phyloP scores from a whole-genome alignment of 1,140 invertebrate genomes.

The Megalonaias nervosa region DNA sequence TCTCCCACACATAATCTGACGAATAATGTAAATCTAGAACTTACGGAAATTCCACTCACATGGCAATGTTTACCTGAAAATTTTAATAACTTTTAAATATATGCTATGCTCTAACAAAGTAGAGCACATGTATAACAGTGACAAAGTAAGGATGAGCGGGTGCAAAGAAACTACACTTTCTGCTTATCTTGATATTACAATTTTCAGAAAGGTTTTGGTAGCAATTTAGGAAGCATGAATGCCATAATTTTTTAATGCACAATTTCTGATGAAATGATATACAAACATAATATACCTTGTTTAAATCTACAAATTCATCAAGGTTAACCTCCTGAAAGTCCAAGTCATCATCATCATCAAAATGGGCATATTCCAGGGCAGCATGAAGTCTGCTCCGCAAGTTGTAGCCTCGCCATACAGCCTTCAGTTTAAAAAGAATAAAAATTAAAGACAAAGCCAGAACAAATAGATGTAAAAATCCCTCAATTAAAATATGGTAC shows the following conservation, averaged over 20 bases:
- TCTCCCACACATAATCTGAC: too few relatives aligned
- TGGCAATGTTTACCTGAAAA: too few relatives aligned
- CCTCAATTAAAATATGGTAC: too few relatives aligned
- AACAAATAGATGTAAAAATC: too few relatives aligned
- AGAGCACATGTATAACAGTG: background rate
- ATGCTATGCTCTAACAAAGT: too few relatives aligned
- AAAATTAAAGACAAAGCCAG: too few relatives aligned
- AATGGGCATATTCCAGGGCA: constrained; percentile 56
- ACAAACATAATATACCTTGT: constrained; percentile 49
- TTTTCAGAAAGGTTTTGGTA: background rate
- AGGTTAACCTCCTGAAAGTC: constrained; percentile 58
- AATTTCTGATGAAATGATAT: background rate
- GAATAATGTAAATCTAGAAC: too few relatives aligned
- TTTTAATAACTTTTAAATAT: too few relatives aligned
- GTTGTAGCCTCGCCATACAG: constrained; percentile 56
- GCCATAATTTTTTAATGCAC: background rate
- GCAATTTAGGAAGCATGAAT: background rate
- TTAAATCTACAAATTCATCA: constrained; percentile 57
- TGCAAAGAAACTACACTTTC: background rate
- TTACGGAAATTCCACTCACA: too few relatives aligned
- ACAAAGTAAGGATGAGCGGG: background rate
- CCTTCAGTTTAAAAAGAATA: constrained; percentile 19
- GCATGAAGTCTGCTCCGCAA: constrained; percentile 47
- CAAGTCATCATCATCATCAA: constrained; percentile 55
- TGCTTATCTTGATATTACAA: background rate